Evolutionary conservation across 1,140 invertebrate genomes (phyloP), one percentile per base, ranked within the genome.

Genomic region (Drosophila lini): DNA sequence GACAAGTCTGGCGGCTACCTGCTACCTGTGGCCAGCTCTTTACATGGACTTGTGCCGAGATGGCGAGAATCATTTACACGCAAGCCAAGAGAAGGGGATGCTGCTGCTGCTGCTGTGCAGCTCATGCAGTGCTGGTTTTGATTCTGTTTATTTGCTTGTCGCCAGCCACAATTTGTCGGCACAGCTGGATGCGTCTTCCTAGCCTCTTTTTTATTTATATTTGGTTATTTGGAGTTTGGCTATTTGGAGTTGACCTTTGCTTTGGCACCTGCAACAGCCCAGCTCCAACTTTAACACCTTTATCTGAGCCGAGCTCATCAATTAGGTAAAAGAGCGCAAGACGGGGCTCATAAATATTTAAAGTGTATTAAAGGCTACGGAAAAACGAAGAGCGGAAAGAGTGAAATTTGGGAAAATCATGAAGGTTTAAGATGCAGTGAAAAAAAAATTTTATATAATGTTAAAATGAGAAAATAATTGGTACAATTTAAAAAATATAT

Each of bases 61-160:
- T n/a, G 73, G 52, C 81, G 68, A 83, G 83, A 86, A 86, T 86
- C 84, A 86, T 86, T 88, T 89, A 88, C 83, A 88, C 83, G 80
- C 83, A 84, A 88, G 63, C 31, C 28, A 7, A n/a, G 22, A 10
- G 38, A 22, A n/a, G 73, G 38, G 34, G 22, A 56, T 42, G 31
- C 31, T 42, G 41, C 25, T 44, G 41, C 41, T 5, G 41, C 41
- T 47, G 50, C 50, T 36, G 50, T 40, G 47, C 22, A 48, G 16
- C 44, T 58, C 64, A 76, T 70, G 78, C 63, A 57, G 78, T 40
- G 80, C 60, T 60, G 80, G 79, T 52, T 64, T 80, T 89, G 83
- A 88, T 89, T 88, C 86, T 78, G 80, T 89, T 88, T 88, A 88
- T 88, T 88, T 88, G 84, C 80, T 88, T 88, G 84, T 88, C 84